These are phyloP conservation scores for Dunckerocampus dactyliophorus DNA, from an alignment of 2,113 vertebrate genomes.

Conservation along the genomic window DNA sequence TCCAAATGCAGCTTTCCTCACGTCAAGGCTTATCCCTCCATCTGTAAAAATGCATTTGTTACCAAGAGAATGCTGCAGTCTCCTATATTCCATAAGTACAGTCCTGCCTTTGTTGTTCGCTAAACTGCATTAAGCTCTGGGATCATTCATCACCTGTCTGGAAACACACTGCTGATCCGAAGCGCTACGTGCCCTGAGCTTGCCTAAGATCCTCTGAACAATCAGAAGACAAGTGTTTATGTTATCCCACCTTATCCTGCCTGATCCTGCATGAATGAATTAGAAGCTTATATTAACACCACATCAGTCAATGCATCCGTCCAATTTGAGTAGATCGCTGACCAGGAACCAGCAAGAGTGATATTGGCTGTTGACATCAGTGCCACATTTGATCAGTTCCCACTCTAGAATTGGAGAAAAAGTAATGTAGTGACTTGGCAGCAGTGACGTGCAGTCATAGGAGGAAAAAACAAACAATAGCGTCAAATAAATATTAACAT, in stretches of 20 bases:
- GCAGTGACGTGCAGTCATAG: background rate
- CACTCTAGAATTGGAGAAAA: constrained; percentile 25
- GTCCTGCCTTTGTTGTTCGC: constrained; percentile 10
- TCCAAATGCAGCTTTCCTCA: constrained; percentile 33
- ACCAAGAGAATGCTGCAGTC: constrained; percentile 19
- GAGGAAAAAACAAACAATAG: no score
- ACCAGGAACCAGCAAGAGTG: constrained; percentile 52
- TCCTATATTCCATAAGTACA: constrained; percentile 34
- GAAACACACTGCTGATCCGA: constrained; percentile 24
- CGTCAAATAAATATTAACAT: no score
- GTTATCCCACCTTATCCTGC: constrained; percentile 1
- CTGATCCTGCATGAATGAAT: constrained; percentile 17
- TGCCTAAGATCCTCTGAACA: constrained; percentile 26
- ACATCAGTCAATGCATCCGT: constrained; percentile 26
- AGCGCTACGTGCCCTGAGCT: background rate
- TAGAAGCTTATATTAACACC: constrained; percentile 9
- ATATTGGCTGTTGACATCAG: constrained; percentile 32
- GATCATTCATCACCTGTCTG: constrained; percentile 37
- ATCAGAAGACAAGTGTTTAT: constrained; percentile 1
- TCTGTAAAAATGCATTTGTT: constrained; percentile 30
- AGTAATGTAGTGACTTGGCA: constrained; percentile 12
- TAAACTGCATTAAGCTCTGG: constrained; percentile 16
- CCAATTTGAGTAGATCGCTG: constrained; percentile 11
- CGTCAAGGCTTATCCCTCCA: constrained; percentile 39
- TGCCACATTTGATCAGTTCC: constrained; percentile 47